A percentile compares a stretch with the other conserved stretches of the same genome.
Evolutionary conservation across 1,140 invertebrate species (phyloP).

Genomic region (Anastatus disparis): DNA sequence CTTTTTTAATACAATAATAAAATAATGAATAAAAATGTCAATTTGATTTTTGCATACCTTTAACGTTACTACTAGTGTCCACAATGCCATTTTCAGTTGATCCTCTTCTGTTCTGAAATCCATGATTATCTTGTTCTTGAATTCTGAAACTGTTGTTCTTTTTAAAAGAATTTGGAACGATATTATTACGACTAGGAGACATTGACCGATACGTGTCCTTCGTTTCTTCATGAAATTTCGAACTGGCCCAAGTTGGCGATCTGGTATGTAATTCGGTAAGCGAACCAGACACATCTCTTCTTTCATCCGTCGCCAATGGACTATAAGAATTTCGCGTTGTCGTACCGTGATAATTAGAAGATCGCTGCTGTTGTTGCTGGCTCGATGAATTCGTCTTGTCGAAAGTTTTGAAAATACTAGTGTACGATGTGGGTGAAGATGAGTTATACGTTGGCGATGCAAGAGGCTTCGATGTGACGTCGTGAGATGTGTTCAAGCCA

Average conservation of each 20-base stretch:
- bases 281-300: conserved; percentile 53
- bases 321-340: conserved; percentile 53
- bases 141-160: conserved; percentile 65
- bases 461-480: conserved; percentile 50
- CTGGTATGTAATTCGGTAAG: conserved; percentile 50
- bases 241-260: conserved; percentile 57
- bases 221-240: conserved; percentile 58
- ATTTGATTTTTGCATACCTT: conserved; percentile 55
- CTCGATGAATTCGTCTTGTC: conserved; percentile 46
- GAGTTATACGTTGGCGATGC: conserved; percentile 48
- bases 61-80: conserved; percentile 76
- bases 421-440: conserved; percentile 29
- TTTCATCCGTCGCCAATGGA: conserved; percentile 60
- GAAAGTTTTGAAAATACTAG: conserved; percentile 4
- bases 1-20: too few relatives aligned
- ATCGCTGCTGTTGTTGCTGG: not conserved
- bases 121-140: conserved; percentile 60
- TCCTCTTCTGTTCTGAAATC: conserved; percentile 36
- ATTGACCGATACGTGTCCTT: conserved; percentile 59
- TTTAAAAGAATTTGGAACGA: conserved; percentile 56
- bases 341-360: conserved; percentile 46
- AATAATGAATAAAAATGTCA: too few relatives aligned
- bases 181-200: conserved; percentile 56
- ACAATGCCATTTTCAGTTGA: conserved; percentile 65
- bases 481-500: conserved; percentile 52